Percentiles rank a stretch among this genome's conserved stretches.
Evolutionary conservation across 1,140 invertebrate genomes (phyloP).

Genomic region (Hypothenemus hampei): DNA sequence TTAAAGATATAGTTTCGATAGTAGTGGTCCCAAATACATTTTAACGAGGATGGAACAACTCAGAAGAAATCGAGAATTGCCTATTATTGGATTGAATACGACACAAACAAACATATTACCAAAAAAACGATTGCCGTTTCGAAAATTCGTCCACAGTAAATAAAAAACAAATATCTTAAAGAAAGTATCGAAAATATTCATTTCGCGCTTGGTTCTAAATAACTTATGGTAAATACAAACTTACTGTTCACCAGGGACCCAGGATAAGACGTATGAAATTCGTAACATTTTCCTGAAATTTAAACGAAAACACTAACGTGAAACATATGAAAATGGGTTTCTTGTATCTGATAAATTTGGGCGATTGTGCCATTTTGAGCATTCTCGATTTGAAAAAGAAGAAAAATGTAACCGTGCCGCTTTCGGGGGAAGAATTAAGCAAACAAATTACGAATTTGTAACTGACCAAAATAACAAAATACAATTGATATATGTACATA

Average conservation of each 20-base stretch:
- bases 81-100: no score
- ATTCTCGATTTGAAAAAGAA: conserved; percentile 85
- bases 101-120: no score
- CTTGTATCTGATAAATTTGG: conserved; percentile 87
- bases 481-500: no score
- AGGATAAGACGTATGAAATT: conserved; percentile 79
- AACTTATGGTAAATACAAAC: conserved; percentile 90
- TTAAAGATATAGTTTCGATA: no score
- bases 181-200: conserved; percentile 97
- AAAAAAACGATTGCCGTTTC: no score
- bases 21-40: no score
- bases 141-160: conserved; percentile 62
- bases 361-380: conserved; percentile 84
- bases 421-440: no score
- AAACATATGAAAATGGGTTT: conserved; percentile 77
- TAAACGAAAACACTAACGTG: conserved; percentile 37
- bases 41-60: conserved; percentile 83
- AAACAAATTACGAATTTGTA: no score
- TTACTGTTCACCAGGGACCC: conserved; percentile 85
- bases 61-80: conserved; percentile 68
- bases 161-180: conserved; percentile 91
- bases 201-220: conserved; percentile 88
- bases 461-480: no score
- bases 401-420: conserved; percentile 75
- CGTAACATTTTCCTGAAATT: conserved; percentile 59